A percentile compares a stretch with the other conserved stretches of the same genome.
phyloP scores from a whole-genome alignment of 1,140 invertebrate genomes.

The Cydia strobilella region DNA sequence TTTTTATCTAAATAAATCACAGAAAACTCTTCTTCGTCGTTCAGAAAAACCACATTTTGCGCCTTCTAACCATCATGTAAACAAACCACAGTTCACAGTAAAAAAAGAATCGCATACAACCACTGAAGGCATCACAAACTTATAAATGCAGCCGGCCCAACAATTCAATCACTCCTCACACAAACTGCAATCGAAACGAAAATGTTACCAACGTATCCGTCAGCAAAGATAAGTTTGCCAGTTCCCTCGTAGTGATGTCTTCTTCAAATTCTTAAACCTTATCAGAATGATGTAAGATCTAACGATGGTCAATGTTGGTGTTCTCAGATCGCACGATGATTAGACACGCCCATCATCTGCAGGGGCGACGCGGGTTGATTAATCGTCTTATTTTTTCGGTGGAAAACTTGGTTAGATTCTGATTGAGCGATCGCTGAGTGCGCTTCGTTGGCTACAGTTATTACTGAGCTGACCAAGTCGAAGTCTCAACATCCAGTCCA shows the following conservation, averaged over 20 bases:
- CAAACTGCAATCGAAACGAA: neutral
- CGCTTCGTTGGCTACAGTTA: neutral
- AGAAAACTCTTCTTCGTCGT: too few relatives aligned
- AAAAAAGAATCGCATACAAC: neutral
- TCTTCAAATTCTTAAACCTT: too few relatives aligned
- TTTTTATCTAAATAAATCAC: too few relatives aligned
- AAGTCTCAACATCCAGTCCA: neutral
- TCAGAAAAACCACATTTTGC: too few relatives aligned
- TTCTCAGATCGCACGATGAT: slow-evolving; percentile 23
- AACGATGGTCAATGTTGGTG: too few relatives aligned
- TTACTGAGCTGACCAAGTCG: neutral
- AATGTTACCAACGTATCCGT: neutral
- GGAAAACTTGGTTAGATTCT: slow-evolving; percentile 14
- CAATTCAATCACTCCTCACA: neutral
- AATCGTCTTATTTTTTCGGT: slow-evolving; percentile 21
- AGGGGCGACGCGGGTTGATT: slow-evolving; percentile 24
- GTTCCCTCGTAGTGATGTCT: neutral
- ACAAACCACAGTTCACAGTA: neutral
- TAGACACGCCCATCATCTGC: slow-evolving; percentile 30
- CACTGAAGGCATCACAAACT: neutral
- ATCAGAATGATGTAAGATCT: too few relatives aligned
- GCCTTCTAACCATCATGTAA: neutral
- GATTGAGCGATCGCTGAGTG: slow-evolving; percentile 9
- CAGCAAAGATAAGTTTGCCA: neutral
- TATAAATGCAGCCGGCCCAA: neutral